Evolutionary conservation across 2,888 invertebrate genomes (phyloP), one percentile per base, ranked within the genome.

Genomic region (Eustalomyia histrio): DNA sequence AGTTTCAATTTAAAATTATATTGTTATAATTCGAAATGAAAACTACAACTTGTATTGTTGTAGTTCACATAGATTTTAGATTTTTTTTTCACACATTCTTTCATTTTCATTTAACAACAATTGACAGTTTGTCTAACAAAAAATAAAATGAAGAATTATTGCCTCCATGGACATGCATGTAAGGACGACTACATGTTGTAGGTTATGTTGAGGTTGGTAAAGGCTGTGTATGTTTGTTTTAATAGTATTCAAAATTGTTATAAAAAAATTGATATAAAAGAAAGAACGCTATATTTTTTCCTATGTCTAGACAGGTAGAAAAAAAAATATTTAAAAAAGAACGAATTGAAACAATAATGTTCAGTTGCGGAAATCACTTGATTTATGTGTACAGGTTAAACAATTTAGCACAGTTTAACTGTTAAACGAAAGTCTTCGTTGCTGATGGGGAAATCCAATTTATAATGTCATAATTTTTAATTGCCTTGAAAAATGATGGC

Each of bases 401-500:
- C 64, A 65, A 64, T 76, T 71, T 76, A 71, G 64, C 76, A 52
- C 58, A 76, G 71, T 76, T 76, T 71, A 76, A 58, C 64, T 58
- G 63, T 52, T 18, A 29, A 69, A 47, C 43, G 43, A 69, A 63
- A 63, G 58, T 57, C 61, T n/a, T 57, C 58, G 53, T 50, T 57
- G 63, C 47, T 72, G 68, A 73, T 64, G 67, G 73, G 29, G 24
- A 80, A 73, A 76, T 73, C 53, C 72, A 72, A 72, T 72, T 72
- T 80, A 76, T 76, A 69, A 73, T 80, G 80, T 80, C 80, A 80
- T 76, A 76, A 80, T 76, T 80, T 80, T 76, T 73, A 76, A 76
- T 76, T 80, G 76, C 68, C 76, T 68, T 71, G 52, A 60, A 60
- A 60, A 35, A 60, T 58, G 53, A 64, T n/a, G 29, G 10, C n/a